Conservation (phyloP, 2,113 vertebrate genomes). For the Stigmatopora nigra region DNA sequence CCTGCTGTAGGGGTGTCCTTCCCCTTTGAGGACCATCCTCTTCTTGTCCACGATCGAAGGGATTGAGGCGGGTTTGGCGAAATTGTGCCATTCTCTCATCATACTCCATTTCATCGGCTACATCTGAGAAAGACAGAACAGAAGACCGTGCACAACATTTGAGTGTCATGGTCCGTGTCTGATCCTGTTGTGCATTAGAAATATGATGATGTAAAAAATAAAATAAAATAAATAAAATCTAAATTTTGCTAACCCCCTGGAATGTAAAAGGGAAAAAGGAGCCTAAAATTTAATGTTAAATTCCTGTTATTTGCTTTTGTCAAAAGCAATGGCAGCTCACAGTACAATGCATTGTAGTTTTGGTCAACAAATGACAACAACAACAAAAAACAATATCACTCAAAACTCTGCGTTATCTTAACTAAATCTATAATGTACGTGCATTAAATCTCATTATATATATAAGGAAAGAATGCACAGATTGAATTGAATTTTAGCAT, state of each 20-base stretch:
- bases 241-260: neutral
- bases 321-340: neutral
- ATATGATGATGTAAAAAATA: neutral
- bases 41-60: constrained; percentile 83
- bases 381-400: neutral
- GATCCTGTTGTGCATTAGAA: neutral
- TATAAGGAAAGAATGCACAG: neutral
- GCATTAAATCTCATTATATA: neutral
- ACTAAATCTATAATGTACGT: neutral
- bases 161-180: neutral
- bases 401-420: neutral
- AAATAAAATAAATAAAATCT: neutral
- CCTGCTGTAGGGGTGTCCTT: constrained; percentile 57
- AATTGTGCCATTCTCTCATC: constrained; percentile 86
- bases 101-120: constrained; percentile 80
- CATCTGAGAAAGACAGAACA: constrained; percentile 53
- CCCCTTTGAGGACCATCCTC: constrained; percentile 43
- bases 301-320: neutral
- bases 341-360: neutral
- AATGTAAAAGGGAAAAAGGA: neutral
- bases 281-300: neutral
- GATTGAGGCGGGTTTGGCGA: constrained; percentile 91
- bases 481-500: neutral
- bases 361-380: constrained; percentile 12
- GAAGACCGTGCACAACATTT: neutral